Conservation (phyloP, 2,888 invertebrate species). For the Aplocera efformata region DNA sequence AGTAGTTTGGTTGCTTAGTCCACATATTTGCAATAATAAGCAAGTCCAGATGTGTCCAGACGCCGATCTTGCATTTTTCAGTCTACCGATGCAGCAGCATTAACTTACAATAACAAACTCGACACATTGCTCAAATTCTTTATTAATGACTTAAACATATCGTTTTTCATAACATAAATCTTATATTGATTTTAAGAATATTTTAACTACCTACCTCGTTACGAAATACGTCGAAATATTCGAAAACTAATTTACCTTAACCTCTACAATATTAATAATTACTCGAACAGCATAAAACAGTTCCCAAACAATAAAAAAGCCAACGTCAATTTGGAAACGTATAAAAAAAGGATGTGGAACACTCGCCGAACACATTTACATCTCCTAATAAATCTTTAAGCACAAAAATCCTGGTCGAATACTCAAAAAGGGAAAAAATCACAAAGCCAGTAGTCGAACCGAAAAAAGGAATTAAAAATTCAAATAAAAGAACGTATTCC, state of each 20-base stretch:
- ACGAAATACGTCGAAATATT: conserved; percentile 14
- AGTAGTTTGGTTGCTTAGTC: conserved; percentile 2
- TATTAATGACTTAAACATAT: conserved; percentile 26
- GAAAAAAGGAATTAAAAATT: conserved; percentile 76
- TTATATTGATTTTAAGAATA: conserved; percentile 3
- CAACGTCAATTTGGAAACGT: conserved; percentile 42
- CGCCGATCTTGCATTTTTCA: conserved; percentile 49
- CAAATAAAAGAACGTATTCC: conserved; percentile 77
- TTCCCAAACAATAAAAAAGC: conserved; percentile 41
- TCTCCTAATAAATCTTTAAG: conserved; percentile 66
- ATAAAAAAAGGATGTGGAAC: conserved; percentile 41
- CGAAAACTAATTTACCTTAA: conserved; percentile 29
- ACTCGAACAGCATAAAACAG: conserved; percentile 38
- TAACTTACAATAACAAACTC: conserved; percentile 56
- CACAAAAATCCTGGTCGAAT: conserved; percentile 52
- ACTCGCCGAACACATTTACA: conserved; percentile 59
- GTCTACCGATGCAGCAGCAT: conserved; percentile 43
- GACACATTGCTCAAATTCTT: conserved; percentile 57
- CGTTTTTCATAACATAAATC: conserved; percentile 20
- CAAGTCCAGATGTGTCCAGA: too few species aligned
- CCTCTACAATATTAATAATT: conserved; percentile 39
- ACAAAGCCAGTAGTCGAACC: conserved; percentile 64
- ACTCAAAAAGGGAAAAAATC: conserved; percentile 58
- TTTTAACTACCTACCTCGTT: conserved; percentile 10
- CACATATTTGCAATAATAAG: conserved; percentile 23